phyloP scores from a whole-genome alignment of 2,113 vertebrate species.

The Laticauda laticaudata region DNA sequence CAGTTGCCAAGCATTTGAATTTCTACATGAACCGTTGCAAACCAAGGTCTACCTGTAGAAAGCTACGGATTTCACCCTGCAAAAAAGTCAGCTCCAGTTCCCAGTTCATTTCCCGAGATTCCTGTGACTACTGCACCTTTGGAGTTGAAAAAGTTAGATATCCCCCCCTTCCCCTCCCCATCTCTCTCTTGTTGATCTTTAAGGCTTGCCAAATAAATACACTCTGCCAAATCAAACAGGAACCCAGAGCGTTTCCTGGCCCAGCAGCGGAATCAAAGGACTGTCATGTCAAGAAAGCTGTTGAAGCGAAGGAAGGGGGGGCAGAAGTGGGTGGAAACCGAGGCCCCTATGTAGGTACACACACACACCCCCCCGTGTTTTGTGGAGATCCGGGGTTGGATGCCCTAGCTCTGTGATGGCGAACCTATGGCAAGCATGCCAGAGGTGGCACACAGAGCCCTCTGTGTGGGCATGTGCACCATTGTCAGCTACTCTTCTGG shows the following conservation, averaged over 20 bases:
- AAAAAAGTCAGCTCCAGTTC: background rate
- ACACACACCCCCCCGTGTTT: too few species aligned
- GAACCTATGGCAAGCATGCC: too few species aligned
- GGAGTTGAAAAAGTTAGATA: background rate
- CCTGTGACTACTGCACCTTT: background rate
- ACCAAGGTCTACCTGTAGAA: too few species aligned
- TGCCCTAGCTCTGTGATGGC: background rate
- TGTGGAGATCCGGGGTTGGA: background rate
- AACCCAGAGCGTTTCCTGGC: background rate
- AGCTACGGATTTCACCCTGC: too few species aligned
- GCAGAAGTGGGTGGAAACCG: too few species aligned
- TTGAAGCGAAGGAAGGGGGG: rapidly evolving
- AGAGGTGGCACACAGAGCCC: too few species aligned
- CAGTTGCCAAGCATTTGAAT: too few species aligned
- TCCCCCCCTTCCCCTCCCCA: rapidly evolving
- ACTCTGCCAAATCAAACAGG: background rate
- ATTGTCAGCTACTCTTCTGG: too few species aligned
- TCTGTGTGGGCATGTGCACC: too few species aligned
- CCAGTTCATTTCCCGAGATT: background rate
- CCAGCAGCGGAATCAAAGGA: background rate
- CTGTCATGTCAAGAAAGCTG: background rate
- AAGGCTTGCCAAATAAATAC: background rate
- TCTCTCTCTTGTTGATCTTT: background rate
- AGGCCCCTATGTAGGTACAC: too few species aligned
- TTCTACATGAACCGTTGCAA: too few species aligned